Base-by-base conservation (phyloP, 2,113 vertebrate species). In the Prunella fulvescens region DNA sequence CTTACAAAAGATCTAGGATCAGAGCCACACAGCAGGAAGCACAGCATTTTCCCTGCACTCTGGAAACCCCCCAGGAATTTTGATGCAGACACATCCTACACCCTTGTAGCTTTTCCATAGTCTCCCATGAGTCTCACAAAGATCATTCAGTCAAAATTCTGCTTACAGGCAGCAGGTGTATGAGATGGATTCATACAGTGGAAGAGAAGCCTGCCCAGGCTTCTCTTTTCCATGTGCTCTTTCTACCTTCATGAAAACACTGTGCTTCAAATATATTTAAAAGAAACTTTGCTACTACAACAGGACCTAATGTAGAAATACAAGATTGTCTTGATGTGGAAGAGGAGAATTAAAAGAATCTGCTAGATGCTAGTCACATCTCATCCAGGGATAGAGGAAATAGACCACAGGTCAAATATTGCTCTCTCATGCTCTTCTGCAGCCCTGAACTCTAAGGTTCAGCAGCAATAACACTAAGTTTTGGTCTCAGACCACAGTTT, bases 61-160 rank as follows among this genome's bases (percentile, higher is more conserved):
- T 77, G 25, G 13, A 70, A 88, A 77, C 3, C 18, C 17, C 16
- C 6, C 24, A 60, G 37, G 40, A 39, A 64, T 86, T 69, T 24
- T 90, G 22, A 61, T 31, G 45, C 22, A 53, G 19, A 28, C 53
- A 44, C 74, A 82, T 50, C 10, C 67, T 4, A 37, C 8, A 6
- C 5, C 35, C 31, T 72, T 74, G 60, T 96, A 99, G 98, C 98
- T 98, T 98, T 99, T 96, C 98, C 98, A 11, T 86, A 98, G 28
- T 94, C 93, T 98, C 9, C 98, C 98, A 9, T 97, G 94, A 26
- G 94, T 96, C 15, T 98, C 98, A 88, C 97, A 99, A 90, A 99
- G 89, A 98, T 90, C 22, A 98, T 97, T 98, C 98, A 98, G 97
- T 98, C 95, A 6, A 99, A 99, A 97, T 98, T 98, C 88, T 98